Evolutionary conservation across 1,140 invertebrate genomes (phyloP), one percentile per base, ranked within the genome.

Genomic region (Drosophila repletoides): DNA sequence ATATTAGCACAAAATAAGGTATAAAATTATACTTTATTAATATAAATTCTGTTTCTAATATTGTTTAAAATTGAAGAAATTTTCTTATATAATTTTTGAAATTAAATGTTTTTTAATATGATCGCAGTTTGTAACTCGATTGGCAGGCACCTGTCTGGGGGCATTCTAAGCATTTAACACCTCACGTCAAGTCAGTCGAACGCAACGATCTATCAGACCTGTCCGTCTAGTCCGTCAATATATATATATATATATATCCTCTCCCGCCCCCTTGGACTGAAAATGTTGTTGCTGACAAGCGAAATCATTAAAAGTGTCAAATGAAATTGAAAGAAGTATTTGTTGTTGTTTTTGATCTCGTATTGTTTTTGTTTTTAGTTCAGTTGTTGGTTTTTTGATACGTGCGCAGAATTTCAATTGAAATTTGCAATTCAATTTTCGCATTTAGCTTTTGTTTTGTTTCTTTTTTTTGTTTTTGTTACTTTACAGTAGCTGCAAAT

Each of bases 251-350:
- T n/a, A n/a, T n/a, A n/a, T n/a, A n/a, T n/a, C 21, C 45, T 29
- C 31, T n/a, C 43, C n/a, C 45, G 17, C 3, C 24, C 29, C 15
- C 40, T 38, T 51, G 31, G 33, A 34, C 31, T 28, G 31, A 12
- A 64, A 55, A 48, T 38, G 41, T 33, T 65, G 60, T 22, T 63
- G 63, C 65, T 84, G 80, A 86, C 80, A 86, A 43, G 75, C 67
- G 36, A 80, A 84, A 76, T 84, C 80, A 86, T 86, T 80, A 86
- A 80, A 71, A 84, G 72, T 84, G 80, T 84, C 75, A 76, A 76
- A 72, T 56, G 53, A 80, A 75, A 84, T 34, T 55, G 38, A 72
- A 56, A 79, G 60, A 84, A 70, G 59, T 73, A 45, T 26, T 74
- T 28, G 4, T 17, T 24, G 10, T 48, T 40, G 34, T 28, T 49